phyloP scores from a whole-genome alignment of 2,113 vertebrate species.

The Orthonyx spaldingii region DNA sequence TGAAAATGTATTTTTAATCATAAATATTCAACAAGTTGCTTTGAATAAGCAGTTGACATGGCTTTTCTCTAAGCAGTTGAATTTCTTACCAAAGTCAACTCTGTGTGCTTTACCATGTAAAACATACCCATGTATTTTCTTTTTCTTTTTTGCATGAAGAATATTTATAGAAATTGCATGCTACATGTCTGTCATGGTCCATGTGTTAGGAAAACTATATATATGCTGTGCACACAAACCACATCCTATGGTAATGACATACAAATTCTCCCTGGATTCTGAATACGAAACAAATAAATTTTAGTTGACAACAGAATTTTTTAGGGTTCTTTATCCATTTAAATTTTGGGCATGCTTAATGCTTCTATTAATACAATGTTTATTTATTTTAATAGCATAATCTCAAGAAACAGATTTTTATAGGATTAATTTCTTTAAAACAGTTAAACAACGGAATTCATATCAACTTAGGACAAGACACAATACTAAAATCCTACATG shows the following conservation, averaged over 20 bases:
- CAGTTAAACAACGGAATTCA: not conserved
- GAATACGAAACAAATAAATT: not conserved
- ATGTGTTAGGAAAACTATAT: not conserved
- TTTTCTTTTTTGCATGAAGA: not conserved
- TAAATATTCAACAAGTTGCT: not conserved
- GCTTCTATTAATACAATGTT: not conserved
- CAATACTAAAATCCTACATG: not conserved
- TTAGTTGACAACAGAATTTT: not conserved
- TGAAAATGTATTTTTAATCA: not conserved
- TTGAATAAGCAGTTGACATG: not conserved
- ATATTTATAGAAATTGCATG: not conserved
- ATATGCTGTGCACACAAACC: not conserved
- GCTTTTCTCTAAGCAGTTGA: not conserved
- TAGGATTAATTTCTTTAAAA: not conserved
- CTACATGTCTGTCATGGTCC: not conserved
- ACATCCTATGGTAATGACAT: not conserved
- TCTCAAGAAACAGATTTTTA: not conserved
- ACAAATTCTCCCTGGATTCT: not conserved
- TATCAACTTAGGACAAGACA: not conserved
- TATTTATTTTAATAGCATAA: not conserved
- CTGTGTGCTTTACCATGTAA: not conserved
- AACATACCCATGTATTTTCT: not conserved
- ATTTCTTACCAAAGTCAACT: not conserved
- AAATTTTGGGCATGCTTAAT: not conserved
- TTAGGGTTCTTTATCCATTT: not conserved